Evolutionary conservation across 2,113 vertebrate species (phyloP).

Genomic region (Pelvicachromis taeniatus): DNA sequence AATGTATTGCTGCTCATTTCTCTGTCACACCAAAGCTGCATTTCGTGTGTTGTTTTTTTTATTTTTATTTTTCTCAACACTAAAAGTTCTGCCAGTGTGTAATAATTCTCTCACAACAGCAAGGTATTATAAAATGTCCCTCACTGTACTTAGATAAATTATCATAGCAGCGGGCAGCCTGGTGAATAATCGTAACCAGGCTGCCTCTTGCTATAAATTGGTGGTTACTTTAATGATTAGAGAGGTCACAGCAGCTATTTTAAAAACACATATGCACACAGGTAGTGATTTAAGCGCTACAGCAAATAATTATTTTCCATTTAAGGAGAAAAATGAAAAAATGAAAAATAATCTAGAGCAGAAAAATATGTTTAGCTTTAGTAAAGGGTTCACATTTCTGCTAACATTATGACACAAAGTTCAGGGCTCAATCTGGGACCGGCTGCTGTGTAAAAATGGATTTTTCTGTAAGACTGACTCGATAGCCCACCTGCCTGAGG

Average conservation of each 20-base stretch:
- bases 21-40: not conserved
- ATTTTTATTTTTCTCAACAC: not conserved
- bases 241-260: not conserved
- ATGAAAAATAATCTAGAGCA: not conserved
- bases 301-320: not conserved
- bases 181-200: not conserved
- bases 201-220: not conserved
- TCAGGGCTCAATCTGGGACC: not conserved
- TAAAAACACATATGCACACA: not conserved
- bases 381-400: not conserved
- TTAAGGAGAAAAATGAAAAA: not conserved
- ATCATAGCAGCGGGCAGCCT: not conserved
- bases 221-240: not conserved
- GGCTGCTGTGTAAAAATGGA: not conserved
- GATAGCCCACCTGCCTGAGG: not conserved
- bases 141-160: not conserved
- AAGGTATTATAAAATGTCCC: not conserved
- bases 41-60: not conserved
- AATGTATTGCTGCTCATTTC: too few relatives aligned
- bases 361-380: not conserved
- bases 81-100: not conserved
- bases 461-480: not conserved
- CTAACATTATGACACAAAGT: not conserved
- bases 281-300: not conserved
- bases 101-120: not conserved